Percentiles rank a stretch among this genome's conserved stretches.
phyloP scores from a whole-genome alignment of 2,113 vertebrate genomes.

The Gulo gulo region DNA sequence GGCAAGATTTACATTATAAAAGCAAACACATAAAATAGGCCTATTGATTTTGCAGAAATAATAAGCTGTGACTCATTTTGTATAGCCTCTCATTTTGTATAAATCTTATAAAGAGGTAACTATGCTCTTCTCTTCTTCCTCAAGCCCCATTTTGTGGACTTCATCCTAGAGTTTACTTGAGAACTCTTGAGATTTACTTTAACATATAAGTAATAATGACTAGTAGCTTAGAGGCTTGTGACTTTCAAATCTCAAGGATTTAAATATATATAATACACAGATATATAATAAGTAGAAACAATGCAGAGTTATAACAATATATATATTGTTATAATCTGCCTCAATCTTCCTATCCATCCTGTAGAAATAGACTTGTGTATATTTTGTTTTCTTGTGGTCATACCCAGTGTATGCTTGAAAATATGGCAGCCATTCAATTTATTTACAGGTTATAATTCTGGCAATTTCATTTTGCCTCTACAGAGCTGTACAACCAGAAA shows the following conservation, averaged over 20 bases:
- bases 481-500: neutral
- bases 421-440: neutral
- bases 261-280: neutral
- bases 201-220: neutral
- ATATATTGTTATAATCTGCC: neutral
- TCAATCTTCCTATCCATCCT: neutral
- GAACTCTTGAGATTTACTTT: neutral
- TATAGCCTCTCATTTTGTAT: neutral
- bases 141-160: neutral
- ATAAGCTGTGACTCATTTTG: neutral
- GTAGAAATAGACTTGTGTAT: neutral
- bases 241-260: neutral
- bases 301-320: neutral
- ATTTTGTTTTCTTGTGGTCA: neutral
- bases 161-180: neutral
- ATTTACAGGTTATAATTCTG: neutral
- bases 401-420: neutral
- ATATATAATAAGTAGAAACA: neutral
- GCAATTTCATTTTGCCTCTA: neutral
- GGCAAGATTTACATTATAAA: neutral
- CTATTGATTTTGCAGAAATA: neutral
- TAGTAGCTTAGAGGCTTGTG: neutral
- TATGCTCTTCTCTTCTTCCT: neutral
- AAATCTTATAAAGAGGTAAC: neutral
- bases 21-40: neutral